These are phyloP conservation scores for Ips typographus DNA, from an alignment of 1,140 invertebrate genomes.

Conservation along the genomic window DNA sequence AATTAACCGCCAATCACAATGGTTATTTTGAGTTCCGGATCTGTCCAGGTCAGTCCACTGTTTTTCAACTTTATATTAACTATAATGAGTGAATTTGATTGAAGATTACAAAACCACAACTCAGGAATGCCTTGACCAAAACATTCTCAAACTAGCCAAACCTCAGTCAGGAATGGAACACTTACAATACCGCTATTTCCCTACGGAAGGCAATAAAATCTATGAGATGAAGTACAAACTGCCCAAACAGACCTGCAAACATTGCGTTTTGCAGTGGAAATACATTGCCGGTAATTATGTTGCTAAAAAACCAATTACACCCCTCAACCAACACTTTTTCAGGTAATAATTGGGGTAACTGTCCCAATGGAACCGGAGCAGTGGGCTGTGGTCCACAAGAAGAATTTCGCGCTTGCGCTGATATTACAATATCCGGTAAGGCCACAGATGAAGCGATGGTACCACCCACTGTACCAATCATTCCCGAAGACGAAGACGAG, in stretches of 20 bases:
- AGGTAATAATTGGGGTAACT: conserved; percentile 75
- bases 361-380: conserved; percentile 68
- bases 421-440: conserved; percentile 66
- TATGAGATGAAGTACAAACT: conserved; percentile 64
- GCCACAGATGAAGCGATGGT: conserved; percentile 38
- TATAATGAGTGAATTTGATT: conserved; percentile 4
- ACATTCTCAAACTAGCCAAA: conserved; percentile 61
- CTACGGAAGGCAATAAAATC: conserved; percentile 72
- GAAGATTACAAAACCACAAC: conserved; percentile 58
- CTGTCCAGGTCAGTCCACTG: conserved; percentile 59
- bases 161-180: conserved; percentile 50
- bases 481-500: conserved; percentile 27
- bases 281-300: conserved; percentile 66
- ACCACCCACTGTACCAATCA: conserved; percentile 22
- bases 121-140: conserved; percentile 75
- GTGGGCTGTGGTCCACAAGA: conserved; percentile 85
- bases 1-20: conserved; percentile 76
- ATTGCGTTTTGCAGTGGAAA: conserved; percentile 81
- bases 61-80: background rate
- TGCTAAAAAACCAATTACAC: background rate
- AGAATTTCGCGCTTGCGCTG: conserved; percentile 83
- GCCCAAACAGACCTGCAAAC: conserved; percentile 65
- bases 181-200: conserved; percentile 64
- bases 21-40: conserved; percentile 88
- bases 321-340: background rate